Base-by-base conservation (phyloP, 2,113 vertebrate genomes). In the Lamprotornis superbus region DNA sequence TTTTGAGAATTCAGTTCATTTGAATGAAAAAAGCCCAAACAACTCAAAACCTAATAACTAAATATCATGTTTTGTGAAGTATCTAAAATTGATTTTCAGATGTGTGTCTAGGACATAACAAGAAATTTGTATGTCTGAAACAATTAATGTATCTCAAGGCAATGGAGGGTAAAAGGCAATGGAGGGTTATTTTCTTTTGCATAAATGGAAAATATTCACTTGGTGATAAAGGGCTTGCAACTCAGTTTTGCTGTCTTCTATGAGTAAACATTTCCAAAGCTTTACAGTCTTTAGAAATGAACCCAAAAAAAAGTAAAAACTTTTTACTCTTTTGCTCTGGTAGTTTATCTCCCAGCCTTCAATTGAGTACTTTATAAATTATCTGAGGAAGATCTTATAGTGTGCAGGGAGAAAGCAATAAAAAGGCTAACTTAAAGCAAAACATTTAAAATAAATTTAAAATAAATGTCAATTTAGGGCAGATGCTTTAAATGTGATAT, bases 391-490 rank as follows among this genome's bases (percentile, higher is more conserved):
- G 23, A 28, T 61, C 20, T 46, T 89, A 9, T 40, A 47, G 23
- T 80, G 35, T 63, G 39, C 18, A 5, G 33, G 35, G 47, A 92
- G 12, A 13, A 83, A 86, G 35, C 15, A 75, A 44, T 86, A 74
- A 77, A 90, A 91, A 83, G 20, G 7, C 5, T 44, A 90, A 86
- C 31, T 68, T 19, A 52, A 74, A 83, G 25, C 3, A 83, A 89
- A 90, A 70, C n/a, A 57, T 76, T 87, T 89, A 69, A 88, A 95
- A 70, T 70, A 53, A 59, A 64, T 89, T 84, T 87, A 55, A 89
- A 91, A 89, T 57, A 60, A 69, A 80, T 77, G 19, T 47, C 3
- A 2, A 15, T 77, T 93, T 83, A 83, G 18, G 89, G 40, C 8
- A 85, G 55, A 70, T 44, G 25, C 25, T 74, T 89, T 87, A 53